phyloP scores from a whole-genome alignment of 2,113 vertebrate genomes.

The Cygnus atratus region DNA sequence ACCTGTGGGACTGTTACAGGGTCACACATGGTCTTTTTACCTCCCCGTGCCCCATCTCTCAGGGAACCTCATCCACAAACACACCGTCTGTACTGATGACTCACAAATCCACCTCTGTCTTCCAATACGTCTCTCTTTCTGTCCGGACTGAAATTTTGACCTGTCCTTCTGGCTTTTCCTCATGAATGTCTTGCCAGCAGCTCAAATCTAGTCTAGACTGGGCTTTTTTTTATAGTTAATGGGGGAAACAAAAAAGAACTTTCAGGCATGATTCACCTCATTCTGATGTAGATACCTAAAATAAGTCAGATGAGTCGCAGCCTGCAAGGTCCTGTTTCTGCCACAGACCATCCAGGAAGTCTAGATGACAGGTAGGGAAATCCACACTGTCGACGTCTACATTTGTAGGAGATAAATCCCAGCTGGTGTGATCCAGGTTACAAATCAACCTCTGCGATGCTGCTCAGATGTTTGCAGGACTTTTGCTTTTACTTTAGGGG shows the following conservation, averaged over 20 bases:
- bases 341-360: background rate
- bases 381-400: fast-evolving
- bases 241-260: background rate
- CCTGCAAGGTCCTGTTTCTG: background rate
- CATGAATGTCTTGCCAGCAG: background rate
- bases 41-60: background rate
- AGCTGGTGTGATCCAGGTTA: background rate
- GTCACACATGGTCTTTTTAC: background rate
- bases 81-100: background rate
- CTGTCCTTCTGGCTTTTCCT: constrained; percentile 25
- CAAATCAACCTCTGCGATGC: background rate
- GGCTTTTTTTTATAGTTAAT: background rate
- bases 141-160: background rate
- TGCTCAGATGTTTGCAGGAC: background rate
- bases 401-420: background rate
- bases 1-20: background rate
- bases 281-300: background rate
- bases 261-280: constrained; percentile 8
- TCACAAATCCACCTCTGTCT: background rate
- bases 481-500: fast-evolving
- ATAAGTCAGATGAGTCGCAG: background rate
- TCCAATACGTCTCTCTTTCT: background rate
- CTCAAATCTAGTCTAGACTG: constrained; percentile 22
- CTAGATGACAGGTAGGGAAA: constrained; percentile 8
- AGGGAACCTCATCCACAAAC: background rate